Conservation (phyloP, 2,888 invertebrate species). For the Oasisia sp. region DNA sequence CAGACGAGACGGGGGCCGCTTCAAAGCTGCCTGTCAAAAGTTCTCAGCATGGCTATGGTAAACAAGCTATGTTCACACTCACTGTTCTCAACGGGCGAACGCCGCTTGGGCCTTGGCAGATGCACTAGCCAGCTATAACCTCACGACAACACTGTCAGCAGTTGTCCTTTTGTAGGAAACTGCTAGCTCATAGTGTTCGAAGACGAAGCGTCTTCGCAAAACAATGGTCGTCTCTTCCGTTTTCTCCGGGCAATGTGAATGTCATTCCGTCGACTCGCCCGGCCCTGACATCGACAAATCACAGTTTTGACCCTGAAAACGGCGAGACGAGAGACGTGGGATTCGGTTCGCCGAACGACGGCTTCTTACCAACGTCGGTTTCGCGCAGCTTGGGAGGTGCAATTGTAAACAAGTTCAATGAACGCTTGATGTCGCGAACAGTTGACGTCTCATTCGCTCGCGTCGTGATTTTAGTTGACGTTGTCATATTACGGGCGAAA, state of each 20-base stretch:
- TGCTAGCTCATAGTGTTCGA: background rate
- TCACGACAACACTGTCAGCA: background rate
- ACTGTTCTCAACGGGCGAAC: background rate
- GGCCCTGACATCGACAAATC: conserved; percentile 7
- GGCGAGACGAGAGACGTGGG: background rate
- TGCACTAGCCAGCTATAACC: background rate
- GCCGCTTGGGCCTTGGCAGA: background rate
- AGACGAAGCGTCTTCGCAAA: background rate
- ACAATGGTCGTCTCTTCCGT: conserved; percentile 1
- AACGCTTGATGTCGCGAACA: background rate
- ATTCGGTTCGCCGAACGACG: background rate
- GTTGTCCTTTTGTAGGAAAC: background rate
- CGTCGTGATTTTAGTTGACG: background rate
- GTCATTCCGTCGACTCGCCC: conserved; percentile 6
- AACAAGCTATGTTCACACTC: background rate
- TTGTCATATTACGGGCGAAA: background rate
- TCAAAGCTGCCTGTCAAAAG: conserved; percentile 17
- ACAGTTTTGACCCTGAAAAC: conserved; percentile 9
- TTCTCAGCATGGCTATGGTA: conserved; percentile 2
- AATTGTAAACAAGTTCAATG: conserved; percentile 1
- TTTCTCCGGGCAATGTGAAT: background rate
- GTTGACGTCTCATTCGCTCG: background rate
- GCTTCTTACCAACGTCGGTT: background rate
- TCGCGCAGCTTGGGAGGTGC: background rate
- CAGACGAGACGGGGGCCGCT: background rate